phyloP scores from a whole-genome alignment of 2,113 vertebrate genomes.

The Pyrgilauda ruficollis region DNA sequence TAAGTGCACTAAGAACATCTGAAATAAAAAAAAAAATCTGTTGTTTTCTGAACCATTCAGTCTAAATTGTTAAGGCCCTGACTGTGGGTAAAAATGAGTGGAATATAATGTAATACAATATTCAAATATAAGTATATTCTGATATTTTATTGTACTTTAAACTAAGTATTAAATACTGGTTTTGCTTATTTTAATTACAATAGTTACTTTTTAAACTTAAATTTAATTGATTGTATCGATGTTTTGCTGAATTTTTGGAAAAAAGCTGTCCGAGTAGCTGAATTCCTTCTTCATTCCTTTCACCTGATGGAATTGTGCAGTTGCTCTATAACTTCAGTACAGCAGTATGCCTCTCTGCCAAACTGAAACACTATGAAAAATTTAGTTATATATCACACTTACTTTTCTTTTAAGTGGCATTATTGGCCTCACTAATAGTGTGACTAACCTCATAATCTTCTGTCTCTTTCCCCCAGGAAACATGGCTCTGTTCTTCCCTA shows the following conservation, averaged over 20 bases:
- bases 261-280: not conserved
- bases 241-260: not conserved
- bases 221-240: not conserved
- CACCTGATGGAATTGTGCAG: not conserved
- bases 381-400: slow-evolving; percentile 21
- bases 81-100: not conserved
- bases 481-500: slow-evolving; percentile 42
- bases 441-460: slow-evolving; percentile 63
- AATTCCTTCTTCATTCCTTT: not conserved
- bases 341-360: not conserved
- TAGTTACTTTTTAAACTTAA: not conserved
- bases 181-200: not conserved
- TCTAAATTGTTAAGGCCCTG: not conserved
- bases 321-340: not conserved
- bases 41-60: not conserved
- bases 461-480: slow-evolving; percentile 51
- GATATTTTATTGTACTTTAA: not conserved
- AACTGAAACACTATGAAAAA: not conserved
- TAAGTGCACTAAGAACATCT: not conserved
- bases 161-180: not conserved
- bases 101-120: not conserved
- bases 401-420: slow-evolving; percentile 51
- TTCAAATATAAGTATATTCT: not conserved
- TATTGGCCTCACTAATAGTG: slow-evolving; percentile 53
- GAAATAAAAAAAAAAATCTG: not conserved